Base-by-base conservation (phyloP, 2,888 invertebrate species). In the Nudaria mundana region DNA sequence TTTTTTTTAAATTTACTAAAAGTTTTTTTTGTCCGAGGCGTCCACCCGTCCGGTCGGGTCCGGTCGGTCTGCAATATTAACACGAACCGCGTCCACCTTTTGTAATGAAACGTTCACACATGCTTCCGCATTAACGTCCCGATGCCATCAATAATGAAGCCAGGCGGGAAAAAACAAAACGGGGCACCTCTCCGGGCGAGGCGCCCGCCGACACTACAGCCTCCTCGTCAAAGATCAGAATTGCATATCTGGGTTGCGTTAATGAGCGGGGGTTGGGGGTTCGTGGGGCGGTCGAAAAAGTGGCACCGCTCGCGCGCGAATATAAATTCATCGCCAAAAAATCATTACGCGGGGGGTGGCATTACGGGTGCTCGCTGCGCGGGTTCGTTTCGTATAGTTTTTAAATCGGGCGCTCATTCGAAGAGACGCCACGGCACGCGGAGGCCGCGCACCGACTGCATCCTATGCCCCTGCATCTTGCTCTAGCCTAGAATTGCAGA, bases 301-400 rank as follows among this genome's bases (percentile, higher is more conserved):
- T 87, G 87, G 85, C 89, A 86, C 89, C 90, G 89, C 87, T 88
- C 90, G 90, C 90, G 91, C 91, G 91, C 91, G 91, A 91, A 91
- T 89, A 89, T 91, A 91, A 92, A 93, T 93, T 93, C 93, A 92
- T 92, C 93, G 93, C 93, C 93, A 93, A 94, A 94, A 94, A 94
- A 94, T 94, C 93, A 94, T 94, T 94, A 94, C 93, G 93, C 93
- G 92, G 91, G 92, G 91, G 91, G 91, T 91, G 91, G 91, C 91
- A 91, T 91, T 91, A 91, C 91, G 91, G 89, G 89, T 81, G 80
- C 74, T 81, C 75, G 77, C 79, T 80, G 87, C 84, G 88, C 83
- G 86, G 78, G 84, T 81, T 77, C 72, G 81, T 77, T n/a, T 78
- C 79, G 71, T 82, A 87, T 87, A 88, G 87, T 88, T 87, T 88